Evolutionary conservation across 1,140 invertebrate species (phyloP).

Genomic region (Caerostris extrusa): DNA sequence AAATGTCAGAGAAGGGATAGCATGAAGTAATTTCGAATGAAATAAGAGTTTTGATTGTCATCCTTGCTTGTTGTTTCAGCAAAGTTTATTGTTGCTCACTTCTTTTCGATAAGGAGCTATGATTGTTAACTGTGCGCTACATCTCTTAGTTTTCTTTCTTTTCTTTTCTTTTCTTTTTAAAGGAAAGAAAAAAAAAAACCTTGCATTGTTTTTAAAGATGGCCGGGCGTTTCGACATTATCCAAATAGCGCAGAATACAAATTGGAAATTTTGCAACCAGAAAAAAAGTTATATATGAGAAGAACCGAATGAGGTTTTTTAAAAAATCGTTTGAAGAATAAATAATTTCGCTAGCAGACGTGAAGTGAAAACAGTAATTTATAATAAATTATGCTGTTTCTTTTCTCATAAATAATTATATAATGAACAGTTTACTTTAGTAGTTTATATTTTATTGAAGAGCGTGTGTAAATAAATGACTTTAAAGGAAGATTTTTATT

Average conservation of each 20-base stretch:
- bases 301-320: neutral
- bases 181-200: neutral
- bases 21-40: conserved; percentile 41
- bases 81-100: conserved; percentile 59
- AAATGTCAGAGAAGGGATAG: conserved; percentile 62
- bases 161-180: neutral
- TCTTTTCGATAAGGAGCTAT: conserved; percentile 56
- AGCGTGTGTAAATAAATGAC: too few relatives aligned
- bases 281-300: neutral
- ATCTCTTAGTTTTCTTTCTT: neutral
- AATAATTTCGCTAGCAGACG: neutral
- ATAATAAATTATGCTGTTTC: neutral
- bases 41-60: conserved; percentile 63
- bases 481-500: too few relatives aligned
- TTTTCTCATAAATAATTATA: too few relatives aligned
- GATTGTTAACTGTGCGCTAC: conserved; percentile 23
- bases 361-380: neutral
- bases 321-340: conserved; percentile 5
- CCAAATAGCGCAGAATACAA: conserved; percentile 17
- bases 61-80: neutral
- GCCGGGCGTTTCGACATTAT: conserved; percentile 21
- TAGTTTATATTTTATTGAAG: too few relatives aligned
- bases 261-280: conserved; percentile 16
- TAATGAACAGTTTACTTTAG: too few relatives aligned
- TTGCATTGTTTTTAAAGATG: conserved; percentile 16